Evolutionary conservation across 2,888 invertebrate species (phyloP).

Genomic region (Andricus quercusramuli): DNA sequence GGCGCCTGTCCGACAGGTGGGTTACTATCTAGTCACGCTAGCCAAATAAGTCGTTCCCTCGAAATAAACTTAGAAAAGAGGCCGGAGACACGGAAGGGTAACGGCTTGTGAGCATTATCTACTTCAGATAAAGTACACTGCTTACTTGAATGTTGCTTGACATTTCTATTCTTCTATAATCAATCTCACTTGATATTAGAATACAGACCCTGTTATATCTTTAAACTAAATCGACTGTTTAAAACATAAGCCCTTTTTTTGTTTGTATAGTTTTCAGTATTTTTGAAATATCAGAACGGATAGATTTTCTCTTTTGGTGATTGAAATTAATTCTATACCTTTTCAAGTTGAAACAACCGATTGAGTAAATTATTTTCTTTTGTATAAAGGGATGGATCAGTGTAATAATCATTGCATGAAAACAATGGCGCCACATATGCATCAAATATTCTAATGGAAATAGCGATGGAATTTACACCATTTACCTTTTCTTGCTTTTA

Average conservation of each 20-base stretch:
- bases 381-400: too few relatives aligned
- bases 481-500: too few relatives aligned
- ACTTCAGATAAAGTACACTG: slow-evolving; percentile 55
- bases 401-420: too few relatives aligned
- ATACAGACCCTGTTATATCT: not conserved
- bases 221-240: not conserved
- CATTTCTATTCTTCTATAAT: slow-evolving; percentile 23
- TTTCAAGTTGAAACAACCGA: too few relatives aligned
- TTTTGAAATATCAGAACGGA: too few relatives aligned
- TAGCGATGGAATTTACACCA: too few relatives aligned
- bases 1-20: slow-evolving; percentile 59
- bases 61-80: slow-evolving; percentile 51
- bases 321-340: too few relatives aligned
- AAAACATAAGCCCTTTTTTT: not conserved
- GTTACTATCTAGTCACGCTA: slow-evolving; percentile 66
- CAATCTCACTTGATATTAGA: not conserved
- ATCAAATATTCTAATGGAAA: too few relatives aligned
- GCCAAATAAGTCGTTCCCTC: slow-evolving; percentile 45
- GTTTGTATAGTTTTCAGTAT: too few relatives aligned
- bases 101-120: slow-evolving; percentile 61
- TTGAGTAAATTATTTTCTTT: too few relatives aligned
- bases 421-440: too few relatives aligned
- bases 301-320: too few relatives aligned
- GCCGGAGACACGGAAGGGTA: slow-evolving; percentile 63
- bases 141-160: slow-evolving; percentile 36